Conservation (phyloP, 2,888 invertebrate genomes). For the Cosmopolites sordidus region DNA sequence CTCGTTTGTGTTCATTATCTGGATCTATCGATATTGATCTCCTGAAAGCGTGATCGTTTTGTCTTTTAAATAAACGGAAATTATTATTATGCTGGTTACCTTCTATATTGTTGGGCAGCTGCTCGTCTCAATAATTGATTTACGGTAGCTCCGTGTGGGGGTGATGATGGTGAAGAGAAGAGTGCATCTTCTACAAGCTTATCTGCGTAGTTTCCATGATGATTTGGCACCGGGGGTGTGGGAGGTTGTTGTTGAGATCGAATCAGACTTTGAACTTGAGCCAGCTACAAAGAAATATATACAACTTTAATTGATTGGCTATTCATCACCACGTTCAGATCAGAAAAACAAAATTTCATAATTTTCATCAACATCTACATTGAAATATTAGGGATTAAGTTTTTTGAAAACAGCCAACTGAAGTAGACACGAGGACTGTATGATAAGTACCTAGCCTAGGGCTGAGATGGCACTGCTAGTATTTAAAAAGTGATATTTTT, state of each 20-base stretch:
- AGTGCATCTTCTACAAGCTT: constrained; percentile 54
- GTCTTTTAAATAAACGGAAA: neutral
- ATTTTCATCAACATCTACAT: too few relatives aligned
- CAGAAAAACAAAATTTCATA: too few relatives aligned
- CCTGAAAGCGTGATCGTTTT: constrained; percentile 30
- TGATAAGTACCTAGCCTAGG: too few relatives aligned
- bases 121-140: constrained; percentile 61
- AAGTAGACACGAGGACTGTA: too few relatives aligned
- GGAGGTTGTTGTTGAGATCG: constrained; percentile 50
- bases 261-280: constrained; percentile 64
- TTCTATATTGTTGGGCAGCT: constrained; percentile 44
- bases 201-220: constrained; percentile 49
- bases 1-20: constrained; percentile 58
- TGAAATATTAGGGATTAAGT: too few relatives aligned
- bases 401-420: too few relatives aligned
- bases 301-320: too few relatives aligned
- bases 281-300: constrained; percentile 56
- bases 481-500: too few relatives aligned
- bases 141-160: constrained; percentile 55
- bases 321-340: too few relatives aligned
- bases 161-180: constrained; percentile 55
- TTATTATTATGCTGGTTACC: constrained; percentile 7
- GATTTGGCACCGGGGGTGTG: constrained; percentile 39
- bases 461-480: too few relatives aligned
- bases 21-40: constrained; percentile 62